Evolutionary conservation across 2,113 vertebrate species (phyloP).

Genomic region (Neopipo cinnamomea): DNA sequence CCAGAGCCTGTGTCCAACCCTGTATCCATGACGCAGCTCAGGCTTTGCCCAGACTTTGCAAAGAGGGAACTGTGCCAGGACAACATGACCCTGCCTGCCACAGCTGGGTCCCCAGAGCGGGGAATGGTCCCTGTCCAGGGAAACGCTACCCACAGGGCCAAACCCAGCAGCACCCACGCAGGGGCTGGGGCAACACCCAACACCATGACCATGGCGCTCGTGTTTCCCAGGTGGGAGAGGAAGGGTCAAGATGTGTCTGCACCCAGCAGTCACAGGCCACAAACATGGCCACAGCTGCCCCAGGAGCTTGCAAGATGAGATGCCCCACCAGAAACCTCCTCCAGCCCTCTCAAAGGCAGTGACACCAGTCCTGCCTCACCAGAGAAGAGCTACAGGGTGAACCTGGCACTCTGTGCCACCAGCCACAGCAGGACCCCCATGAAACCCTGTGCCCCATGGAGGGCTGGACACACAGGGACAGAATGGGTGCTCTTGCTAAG

Average conservation of each 20-base stretch:
- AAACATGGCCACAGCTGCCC: background rate
- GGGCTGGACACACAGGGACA: background rate
- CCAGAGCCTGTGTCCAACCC: background rate
- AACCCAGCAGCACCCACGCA: background rate
- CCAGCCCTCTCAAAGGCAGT: background rate
- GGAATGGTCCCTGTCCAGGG: background rate
- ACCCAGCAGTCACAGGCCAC: rapidly evolving
- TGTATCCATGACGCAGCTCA: background rate
- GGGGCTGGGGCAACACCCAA: background rate
- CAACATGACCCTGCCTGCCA: rapidly evolving
- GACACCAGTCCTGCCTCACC: background rate
- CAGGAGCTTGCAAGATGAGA: background rate
- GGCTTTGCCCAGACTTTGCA: background rate
- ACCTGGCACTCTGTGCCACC: background rate
- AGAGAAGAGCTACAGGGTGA: rapidly evolving
- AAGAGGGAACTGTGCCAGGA: background rate
- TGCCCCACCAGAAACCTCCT: background rate
- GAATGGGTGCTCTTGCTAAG: rapidly evolving
- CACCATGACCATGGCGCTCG: rapidly evolving
- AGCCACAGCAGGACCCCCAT: background rate
- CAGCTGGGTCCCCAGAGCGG: rapidly evolving
- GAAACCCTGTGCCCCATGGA: rapidly evolving
- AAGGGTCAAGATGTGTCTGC: background rate
- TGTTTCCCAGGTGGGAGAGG: background rate
- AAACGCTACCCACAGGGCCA: background rate